Evolutionary conservation across 2,888 invertebrate genomes (phyloP).

Genomic region (Cephus pulcher): DNA sequence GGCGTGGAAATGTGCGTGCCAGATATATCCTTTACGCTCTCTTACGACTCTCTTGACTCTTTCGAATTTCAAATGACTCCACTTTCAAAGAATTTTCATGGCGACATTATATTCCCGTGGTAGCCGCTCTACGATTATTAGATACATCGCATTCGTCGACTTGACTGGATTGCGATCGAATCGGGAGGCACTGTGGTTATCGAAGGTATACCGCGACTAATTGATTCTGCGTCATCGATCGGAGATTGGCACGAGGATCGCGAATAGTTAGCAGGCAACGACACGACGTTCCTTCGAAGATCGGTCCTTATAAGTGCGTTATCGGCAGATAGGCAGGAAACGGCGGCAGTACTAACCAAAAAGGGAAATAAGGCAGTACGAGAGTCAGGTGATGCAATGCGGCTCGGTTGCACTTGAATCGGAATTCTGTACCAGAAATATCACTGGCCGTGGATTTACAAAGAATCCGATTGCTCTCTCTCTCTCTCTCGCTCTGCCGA

Average conservation of each 20-base stretch:
- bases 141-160: not conserved
- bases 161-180: not conserved
- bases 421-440: constrained; percentile 4
- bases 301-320: constrained; percentile 53
- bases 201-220: not conserved
- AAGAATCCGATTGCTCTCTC: not conserved
- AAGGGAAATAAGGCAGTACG: constrained; percentile 24
- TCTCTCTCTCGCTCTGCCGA: not conserved
- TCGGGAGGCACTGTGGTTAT: not conserved
- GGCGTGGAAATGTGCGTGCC: constrained; percentile 58
- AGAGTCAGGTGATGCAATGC: constrained; percentile 48
- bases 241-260: not conserved
- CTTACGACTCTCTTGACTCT: constrained; percentile 43
- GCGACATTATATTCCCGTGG: not conserved
- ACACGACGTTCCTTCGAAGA: constrained; percentile 3
- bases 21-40: constrained; percentile 54
- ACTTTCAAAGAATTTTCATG: not conserved
- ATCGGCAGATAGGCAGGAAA: constrained; percentile 55
- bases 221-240: not conserved
- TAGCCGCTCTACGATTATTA: not conserved
- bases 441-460: not conserved
- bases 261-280: not conserved
- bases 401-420: constrained; percentile 42
- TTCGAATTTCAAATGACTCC: not conserved
- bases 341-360: constrained; percentile 32